Base-by-base conservation (phyloP, 2,113 vertebrate genomes). In the Conger conger region DNA sequence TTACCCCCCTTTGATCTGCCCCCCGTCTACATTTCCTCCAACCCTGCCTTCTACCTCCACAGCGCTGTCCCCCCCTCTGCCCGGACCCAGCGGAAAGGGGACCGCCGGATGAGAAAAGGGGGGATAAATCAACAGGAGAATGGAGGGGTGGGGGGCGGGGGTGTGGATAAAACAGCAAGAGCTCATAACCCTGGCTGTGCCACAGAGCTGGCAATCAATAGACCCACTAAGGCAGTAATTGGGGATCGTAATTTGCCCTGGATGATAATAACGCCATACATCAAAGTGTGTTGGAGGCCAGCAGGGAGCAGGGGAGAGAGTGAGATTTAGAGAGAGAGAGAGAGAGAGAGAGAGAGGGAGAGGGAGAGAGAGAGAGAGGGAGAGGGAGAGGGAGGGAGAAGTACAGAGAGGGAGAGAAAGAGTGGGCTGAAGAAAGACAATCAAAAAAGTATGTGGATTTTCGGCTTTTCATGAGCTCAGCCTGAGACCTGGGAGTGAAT, bases 401-500 rank as follows among this genome's bases (percentile, higher is more conserved):
- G n/a, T n/a, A n/a, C n/a, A n/a, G n/a, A 53, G 7, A n/a, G 68
- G 15, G 45, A 54, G 11, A 16, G 33, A 33, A n/a, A 30, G 54
- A 16, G n/a, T 40, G 45, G 45, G 45, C 45, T 15, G 45, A 50
- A 50, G 45, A 50, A 50, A 50, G 45, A 50, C 45, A 50, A 50
- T 50, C 45, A 50, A 50, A 50, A 42, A 50, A 50, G 45, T 50
- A 50, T 50, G 11, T 50, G 45, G 0, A 50, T 50, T 50, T 13
- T 50, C 11, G 45, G 0, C 11, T 50, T 50, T 13, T 50, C 11
- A 50, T 13, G 11, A 0, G 45, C 45, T 50, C 11, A 15, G 15
- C 18, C 63, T 38, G 36, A 88, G 90, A 89, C 89, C 90, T 50
- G n/a, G 68, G 9, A 13, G 68, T 13, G 68, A 73, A 73, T 0